These are phyloP conservation scores for Etheostoma perlongum DNA, from an alignment of 2,797 vertebrate genomes.

Conservation along the genomic window DNA sequence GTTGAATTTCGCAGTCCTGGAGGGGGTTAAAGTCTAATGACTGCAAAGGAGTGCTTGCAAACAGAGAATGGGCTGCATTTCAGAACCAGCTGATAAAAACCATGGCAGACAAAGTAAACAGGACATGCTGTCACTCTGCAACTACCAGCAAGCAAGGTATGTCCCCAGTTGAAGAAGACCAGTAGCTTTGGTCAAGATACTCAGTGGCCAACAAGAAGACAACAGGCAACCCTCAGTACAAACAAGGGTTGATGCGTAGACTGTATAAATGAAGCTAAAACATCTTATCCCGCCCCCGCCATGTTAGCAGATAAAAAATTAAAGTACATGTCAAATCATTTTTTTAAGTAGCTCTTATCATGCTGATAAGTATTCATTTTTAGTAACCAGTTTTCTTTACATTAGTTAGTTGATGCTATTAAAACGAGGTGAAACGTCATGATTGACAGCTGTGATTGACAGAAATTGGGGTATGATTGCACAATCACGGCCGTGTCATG, in stretches of 20 bases:
- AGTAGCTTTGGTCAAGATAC: conserved; percentile 1
- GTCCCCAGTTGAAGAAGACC: background rate
- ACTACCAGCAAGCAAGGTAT: conserved; percentile 23
- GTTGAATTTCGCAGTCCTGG: conserved; percentile 33
- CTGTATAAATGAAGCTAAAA: no score
- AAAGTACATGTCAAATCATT: no score
- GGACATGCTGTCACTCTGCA: conserved; percentile 15
- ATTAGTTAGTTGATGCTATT: no score
- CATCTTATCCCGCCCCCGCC: no score
- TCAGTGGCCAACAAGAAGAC: background rate
- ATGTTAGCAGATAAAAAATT: no score
- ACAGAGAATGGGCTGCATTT: conserved; percentile 15
- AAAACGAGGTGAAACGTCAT: no score
- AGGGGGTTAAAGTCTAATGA: conserved; percentile 25
- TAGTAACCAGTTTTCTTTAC: no score
- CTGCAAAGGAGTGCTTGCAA: conserved; percentile 35
- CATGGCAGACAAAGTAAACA: conserved; percentile 21
- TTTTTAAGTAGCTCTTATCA: no score
- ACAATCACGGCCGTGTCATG: no score
- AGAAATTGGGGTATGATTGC: background rate
- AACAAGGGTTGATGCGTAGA: no score
- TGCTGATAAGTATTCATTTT: no score
- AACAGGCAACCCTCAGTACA: background rate
- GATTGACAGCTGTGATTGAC: no score
- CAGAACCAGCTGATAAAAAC: background rate